Evolutionary conservation across 2,888 invertebrate genomes (phyloP).

Genomic region (Seladonia tumulorum): DNA sequence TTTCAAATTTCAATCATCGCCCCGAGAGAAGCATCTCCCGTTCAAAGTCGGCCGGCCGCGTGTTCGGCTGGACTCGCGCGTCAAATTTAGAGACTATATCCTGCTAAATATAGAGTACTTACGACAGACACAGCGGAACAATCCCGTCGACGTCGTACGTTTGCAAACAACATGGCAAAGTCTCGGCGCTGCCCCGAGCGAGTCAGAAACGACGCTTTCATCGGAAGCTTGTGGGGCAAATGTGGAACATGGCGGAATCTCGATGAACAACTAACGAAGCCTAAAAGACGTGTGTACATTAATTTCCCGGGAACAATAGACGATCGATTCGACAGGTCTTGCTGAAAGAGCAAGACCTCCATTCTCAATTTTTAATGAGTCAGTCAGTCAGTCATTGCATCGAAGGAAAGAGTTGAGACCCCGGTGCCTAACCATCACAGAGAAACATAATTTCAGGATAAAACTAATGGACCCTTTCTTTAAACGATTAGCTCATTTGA

Average conservation of each 20-base stretch:
- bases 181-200: not conserved
- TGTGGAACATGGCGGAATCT: not conserved
- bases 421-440: too few relatives aligned
- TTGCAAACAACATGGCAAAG: not conserved
- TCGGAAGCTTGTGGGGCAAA: not conserved
- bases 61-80: slow-evolving; percentile 5
- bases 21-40: not conserved
- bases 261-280: not conserved
- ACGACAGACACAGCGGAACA: slow-evolving; percentile 21
- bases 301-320: not conserved
- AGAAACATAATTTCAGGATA: too few relatives aligned
- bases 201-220: not conserved
- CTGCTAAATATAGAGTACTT: slow-evolving; percentile 39
- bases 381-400: not conserved
- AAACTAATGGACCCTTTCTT: too few relatives aligned
- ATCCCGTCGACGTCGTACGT: not conserved
- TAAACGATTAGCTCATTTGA: too few relatives aligned
- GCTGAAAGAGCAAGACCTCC: not conserved
- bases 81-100: slow-evolving; percentile 18
- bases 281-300: not conserved
- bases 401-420: not conserved
- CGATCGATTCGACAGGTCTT: not conserved
- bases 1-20: slow-evolving; percentile 17
- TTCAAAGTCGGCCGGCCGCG: not conserved
- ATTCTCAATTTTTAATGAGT: too few relatives aligned